Evolutionary conservation across 2,113 vertebrate genomes (phyloP), one percentile per base, ranked within the genome.

Genomic region (Pelobates fuscus): DNA sequence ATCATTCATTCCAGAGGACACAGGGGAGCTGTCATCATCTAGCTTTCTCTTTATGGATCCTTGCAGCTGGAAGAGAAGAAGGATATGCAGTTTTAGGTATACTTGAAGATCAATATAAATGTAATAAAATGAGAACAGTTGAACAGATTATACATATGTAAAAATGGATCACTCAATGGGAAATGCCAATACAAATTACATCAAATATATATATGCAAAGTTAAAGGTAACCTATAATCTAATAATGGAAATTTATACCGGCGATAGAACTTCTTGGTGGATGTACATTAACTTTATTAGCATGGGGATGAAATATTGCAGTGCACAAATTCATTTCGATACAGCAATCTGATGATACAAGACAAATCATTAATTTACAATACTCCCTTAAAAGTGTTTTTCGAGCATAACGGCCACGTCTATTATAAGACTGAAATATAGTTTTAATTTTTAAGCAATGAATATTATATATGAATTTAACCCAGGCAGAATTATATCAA

Each of bases 31-130:
- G 12, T 91, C 91, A 82, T 85, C 89, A 85, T 90, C 89, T 83
- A 93, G 86, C 81, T 92, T 94, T 83, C 93, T 91, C 87, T 95
- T 95, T 84, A 89, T 82, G 59, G 93, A 88, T 90, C 93, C 91
- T 84, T 93, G 92, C 84, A 91, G 81, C 88, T 89, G 87, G 59
- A 78, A 81, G 77, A 81, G 17, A 77, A 79, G 80, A 77, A 79
- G 80, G 78, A 37, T 5, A 64, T 18, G 65, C 26, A 63, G 18
- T 37, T n/a, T 72, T 62, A 63, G 29, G 14, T 61, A 8, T 54
- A 55, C 49, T 62, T 72, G 44, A 69, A 55, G 23, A 70, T 25
- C 6, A 26, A 59, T 52, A 55, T 55, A 32, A 69, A 69, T 52
- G 68, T 70, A 60, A 49, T 49, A 4, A 49, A 49, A 55, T 52